These are phyloP conservation scores for Zosterops lateralis DNA, from an alignment of 2,113 vertebrate species.

Conservation along the genomic window DNA sequence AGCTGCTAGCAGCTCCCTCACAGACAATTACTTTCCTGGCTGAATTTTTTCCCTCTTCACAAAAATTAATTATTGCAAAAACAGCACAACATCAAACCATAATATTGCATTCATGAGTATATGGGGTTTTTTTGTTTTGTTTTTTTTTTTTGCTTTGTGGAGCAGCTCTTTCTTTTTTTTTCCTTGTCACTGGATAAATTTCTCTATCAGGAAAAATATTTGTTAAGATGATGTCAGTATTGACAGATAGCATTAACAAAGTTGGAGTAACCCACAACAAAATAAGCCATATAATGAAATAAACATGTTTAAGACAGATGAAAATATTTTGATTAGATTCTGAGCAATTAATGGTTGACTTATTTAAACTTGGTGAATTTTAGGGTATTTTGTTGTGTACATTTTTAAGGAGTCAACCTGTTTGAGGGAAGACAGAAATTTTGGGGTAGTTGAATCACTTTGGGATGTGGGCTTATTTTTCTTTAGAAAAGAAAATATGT, in stretches of 20 bases:
- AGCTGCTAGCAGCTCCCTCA: background rate
- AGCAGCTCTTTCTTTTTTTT: rapidly evolving
- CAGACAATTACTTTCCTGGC: background rate
- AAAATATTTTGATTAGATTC: background rate
- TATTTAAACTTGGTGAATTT: background rate
- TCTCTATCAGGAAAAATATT: background rate
- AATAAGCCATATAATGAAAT: background rate
- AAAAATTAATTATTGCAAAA: background rate
- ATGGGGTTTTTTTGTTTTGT: no score
- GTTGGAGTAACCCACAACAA: background rate
- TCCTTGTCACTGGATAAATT: background rate
- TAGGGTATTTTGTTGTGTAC: background rate
- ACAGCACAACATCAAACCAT: background rate
- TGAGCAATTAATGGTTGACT: background rate
- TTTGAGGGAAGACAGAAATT: background rate
- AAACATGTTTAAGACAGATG: background rate
- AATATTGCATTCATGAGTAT: background rate
- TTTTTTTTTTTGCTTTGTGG: background rate
- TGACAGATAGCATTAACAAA: background rate
- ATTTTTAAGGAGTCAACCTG: background rate
- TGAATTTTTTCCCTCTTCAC: background rate
- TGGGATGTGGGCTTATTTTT: rapidly evolving
- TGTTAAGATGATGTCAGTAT: background rate
- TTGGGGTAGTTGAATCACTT: background rate
- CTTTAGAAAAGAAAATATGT: background rate